Base-by-base conservation (phyloP, 2,888 invertebrate species). In the Myopa testacea region DNA sequence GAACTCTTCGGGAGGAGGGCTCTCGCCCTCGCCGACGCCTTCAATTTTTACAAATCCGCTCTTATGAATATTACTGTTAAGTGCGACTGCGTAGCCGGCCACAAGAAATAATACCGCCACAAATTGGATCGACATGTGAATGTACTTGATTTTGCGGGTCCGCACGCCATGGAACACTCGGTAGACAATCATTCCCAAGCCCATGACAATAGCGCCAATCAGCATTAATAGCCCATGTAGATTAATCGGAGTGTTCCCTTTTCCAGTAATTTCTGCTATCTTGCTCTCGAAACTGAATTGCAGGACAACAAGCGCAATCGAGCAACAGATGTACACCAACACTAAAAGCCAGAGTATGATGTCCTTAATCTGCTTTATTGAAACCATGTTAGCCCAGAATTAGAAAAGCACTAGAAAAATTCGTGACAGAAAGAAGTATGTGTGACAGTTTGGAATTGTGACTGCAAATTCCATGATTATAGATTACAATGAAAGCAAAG, bases 81-180 rank as follows among this genome's bases (percentile, higher is more conserved):
- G n/a, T 38, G 50, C 74, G 6, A n/a, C 0, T 7, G 60, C 16
- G 26, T 40, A 76, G 19, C 76, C 76, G 19, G 52, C 37, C 50
- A 65, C 14, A 50, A 77, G 40, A 3, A 79, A 26, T 4, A 40
- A n/a, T 34, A 70, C 0, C 0, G 75, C 76, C 16, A 75, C n/a
- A 7, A 58, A 4, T 7, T 75, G 76, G 14, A 78, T 14, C 4
- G n/a, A 26, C 26, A 78, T 16, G 45, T 80, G 79, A 14, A 80
- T 38, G 65, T 80, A 80, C 40, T 80, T 80, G 50, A 80, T 76
- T 5, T 55, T 14, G 16, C 74, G 73, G 2, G 79, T 78, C 4
- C 68, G 65, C 4, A 26, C n/a, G 2, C 79, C 79, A 34, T 55
- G 76, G 7, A 76, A 62, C 2, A 80, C 34, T 19, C 79, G 79